These are phyloP conservation scores for Diabrotica virgifera DNA, from an alignment of 1,140 invertebrate species.

Conservation along the genomic window DNA sequence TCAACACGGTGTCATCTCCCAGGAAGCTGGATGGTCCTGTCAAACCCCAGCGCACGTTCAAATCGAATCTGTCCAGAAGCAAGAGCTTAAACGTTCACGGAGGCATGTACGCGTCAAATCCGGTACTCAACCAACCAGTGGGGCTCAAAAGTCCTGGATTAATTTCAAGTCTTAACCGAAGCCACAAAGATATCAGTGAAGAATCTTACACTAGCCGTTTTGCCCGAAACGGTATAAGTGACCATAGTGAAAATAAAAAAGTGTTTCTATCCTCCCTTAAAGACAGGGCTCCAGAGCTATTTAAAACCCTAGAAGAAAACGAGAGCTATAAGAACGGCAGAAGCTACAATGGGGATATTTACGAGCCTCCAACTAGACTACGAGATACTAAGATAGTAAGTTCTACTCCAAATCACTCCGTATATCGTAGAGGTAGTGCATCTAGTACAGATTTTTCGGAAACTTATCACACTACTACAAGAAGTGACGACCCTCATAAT, in stretches of 20 bases:
- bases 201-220: slow-evolving; percentile 55
- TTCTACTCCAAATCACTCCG: slow-evolving; percentile 33
- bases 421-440: slow-evolving; percentile 56
- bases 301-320: slow-evolving; percentile 63
- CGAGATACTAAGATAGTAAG: slow-evolving; percentile 31
- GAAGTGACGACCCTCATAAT: slow-evolving; percentile 60
- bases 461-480: slow-evolving; percentile 63
- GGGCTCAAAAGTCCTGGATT: slow-evolving; percentile 81
- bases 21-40: slow-evolving; percentile 55
- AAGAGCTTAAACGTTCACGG: slow-evolving; percentile 80
- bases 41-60: slow-evolving; percentile 73
- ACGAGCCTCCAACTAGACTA: slow-evolving; percentile 44
- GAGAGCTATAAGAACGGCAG: slow-evolving; percentile 50
- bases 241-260: slow-evolving; percentile 61
- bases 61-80: slow-evolving; percentile 69
- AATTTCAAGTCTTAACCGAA: slow-evolving; percentile 77
- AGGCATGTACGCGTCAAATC: slow-evolving; percentile 69
- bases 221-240: slow-evolving; percentile 53
- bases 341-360: slow-evolving; percentile 43
- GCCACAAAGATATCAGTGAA: slow-evolving; percentile 68
- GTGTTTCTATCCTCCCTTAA: slow-evolving; percentile 68
- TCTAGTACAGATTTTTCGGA: slow-evolving; percentile 68
- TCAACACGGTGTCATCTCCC: slow-evolving; percentile 59
- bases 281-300: slow-evolving; percentile 73
- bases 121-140: slow-evolving; percentile 66